Conservation (phyloP, 1,140 invertebrate genomes). For the Parasteatoda tepidariorum region DNA sequence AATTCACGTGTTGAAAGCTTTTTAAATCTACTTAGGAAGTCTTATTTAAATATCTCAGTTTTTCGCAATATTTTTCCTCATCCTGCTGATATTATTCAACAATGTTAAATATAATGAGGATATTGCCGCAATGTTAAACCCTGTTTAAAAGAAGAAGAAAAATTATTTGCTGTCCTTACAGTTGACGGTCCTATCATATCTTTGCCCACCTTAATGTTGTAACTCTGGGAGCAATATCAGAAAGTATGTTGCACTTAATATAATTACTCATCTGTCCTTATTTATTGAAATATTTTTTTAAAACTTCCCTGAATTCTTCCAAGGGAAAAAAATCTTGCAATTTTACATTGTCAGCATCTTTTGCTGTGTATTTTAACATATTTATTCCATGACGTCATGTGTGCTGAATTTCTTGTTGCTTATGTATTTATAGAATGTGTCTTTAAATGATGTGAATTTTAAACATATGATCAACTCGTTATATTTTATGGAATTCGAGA, state of each 20-base stretch:
- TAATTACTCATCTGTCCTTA: not conserved
- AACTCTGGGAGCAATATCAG: not conserved
- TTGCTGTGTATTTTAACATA: too few species aligned
- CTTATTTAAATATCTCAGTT: not conserved
- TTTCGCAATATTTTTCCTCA: not conserved
- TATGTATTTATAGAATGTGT: not conserved
- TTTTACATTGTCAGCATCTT: not conserved
- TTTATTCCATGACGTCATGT: not conserved
- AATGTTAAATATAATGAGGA: not conserved
- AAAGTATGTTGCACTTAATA: not conserved
- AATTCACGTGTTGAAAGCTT: too few species aligned
- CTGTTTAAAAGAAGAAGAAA: not conserved
- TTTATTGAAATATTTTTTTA: not conserved
- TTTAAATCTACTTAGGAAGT: not conserved
- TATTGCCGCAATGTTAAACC: not conserved
- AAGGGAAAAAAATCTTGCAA: not conserved
- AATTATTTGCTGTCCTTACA: not conserved
- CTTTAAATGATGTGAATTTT: not conserved
- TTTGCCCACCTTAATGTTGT: not conserved
- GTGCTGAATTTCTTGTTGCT: not conserved
- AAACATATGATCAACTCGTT: not conserved
- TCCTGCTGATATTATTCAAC: not conserved
- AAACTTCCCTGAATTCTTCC: not conserved
- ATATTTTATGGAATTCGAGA: too few species aligned
- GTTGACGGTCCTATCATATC: not conserved